Base-by-base conservation (phyloP, 2,797 vertebrate species). In the Paguma larvata region DNA sequence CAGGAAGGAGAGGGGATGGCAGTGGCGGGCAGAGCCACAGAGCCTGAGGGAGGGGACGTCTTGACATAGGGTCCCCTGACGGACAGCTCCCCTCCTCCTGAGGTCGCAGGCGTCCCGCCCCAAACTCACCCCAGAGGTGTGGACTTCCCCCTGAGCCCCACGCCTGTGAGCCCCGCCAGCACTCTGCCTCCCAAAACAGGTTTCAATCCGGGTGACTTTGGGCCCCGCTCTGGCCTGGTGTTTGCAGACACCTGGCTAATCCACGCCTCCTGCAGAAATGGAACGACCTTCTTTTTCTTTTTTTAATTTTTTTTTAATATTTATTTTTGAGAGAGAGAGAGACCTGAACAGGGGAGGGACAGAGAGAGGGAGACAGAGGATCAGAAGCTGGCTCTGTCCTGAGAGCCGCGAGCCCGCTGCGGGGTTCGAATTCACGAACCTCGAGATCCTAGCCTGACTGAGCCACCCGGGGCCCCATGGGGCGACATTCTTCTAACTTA, bases 381-480 rank as follows among this genome's bases (percentile, higher is more conserved):
- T 59, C 56, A 59, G 56, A 59, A 23, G 21, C 56, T 19, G 2
- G 56, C 56, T 59, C 56, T 10, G 21, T 23, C 21, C 56, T 23
- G 56, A 59, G 3, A 59, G 56, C 56, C 2, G 3, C 7, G 3
- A 59, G 56, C 56, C 56, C 21, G 3, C 21, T 6, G 56, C 56
- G 23, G 19, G 56, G 21, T 23, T 59, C 8, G 56, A 59, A 59
- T 23, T 59, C 56, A 59, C 3, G 56, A 59, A 59, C 56, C 23
- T 2, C 8, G 8, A 59, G 56, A 59, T 59, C 56, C 21, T 59
- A 59, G 23, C 56, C 56, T 59, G 56, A 23, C 56, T 59, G 56
- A 59, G 56, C 56, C 21, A 0, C 56, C 21, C 56, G 23, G 56
- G 0, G 21, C 21, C 56, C 56, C 21, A 59, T 0, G 0, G 2